Evolutionary conservation across 2,888 invertebrate genomes (phyloP).

Genomic region (Eilema depressum): DNA sequence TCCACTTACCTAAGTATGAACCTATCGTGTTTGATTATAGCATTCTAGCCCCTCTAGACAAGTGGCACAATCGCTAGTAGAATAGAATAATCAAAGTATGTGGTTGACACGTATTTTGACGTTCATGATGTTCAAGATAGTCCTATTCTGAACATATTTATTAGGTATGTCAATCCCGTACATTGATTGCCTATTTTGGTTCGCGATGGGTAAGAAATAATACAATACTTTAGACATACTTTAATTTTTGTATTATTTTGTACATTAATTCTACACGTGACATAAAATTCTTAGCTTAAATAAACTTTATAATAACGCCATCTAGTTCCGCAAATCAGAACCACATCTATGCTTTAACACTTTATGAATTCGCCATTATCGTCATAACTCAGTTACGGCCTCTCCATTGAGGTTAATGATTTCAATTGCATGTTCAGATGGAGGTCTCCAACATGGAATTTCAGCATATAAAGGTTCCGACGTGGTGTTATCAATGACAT

Average conservation of each 20-base stretch:
- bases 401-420: slow-evolving; percentile 79
- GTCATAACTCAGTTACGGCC: slow-evolving; percentile 85
- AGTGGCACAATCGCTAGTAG: too few species aligned
- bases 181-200: too few species aligned
- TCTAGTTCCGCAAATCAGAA: slow-evolving; percentile 55
- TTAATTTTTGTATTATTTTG: slow-evolving; percentile 29
- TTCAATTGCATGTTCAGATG: slow-evolving; percentile 81
- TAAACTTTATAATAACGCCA: slow-evolving; percentile 57
- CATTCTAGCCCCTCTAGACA: too few species aligned
- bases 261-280: slow-evolving; percentile 45
- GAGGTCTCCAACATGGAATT: slow-evolving; percentile 87
- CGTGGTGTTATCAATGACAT: slow-evolving; percentile 74
- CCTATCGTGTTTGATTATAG: too few species aligned
- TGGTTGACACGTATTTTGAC: too few species aligned
- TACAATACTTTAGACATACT: slow-evolving; percentile 16
- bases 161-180: too few species aligned
- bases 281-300: slow-evolving; percentile 51
- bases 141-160: too few species aligned
- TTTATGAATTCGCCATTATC: slow-evolving; percentile 18
- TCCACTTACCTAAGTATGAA: too few species aligned
- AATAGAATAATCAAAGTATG: too few species aligned
- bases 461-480: slow-evolving; percentile 90
- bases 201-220: neutral
- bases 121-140: too few species aligned
- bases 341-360: slow-evolving; percentile 22